Evolutionary conservation across 2,113 vertebrate species (phyloP).

Genomic region (Perca fluviatilis): DNA sequence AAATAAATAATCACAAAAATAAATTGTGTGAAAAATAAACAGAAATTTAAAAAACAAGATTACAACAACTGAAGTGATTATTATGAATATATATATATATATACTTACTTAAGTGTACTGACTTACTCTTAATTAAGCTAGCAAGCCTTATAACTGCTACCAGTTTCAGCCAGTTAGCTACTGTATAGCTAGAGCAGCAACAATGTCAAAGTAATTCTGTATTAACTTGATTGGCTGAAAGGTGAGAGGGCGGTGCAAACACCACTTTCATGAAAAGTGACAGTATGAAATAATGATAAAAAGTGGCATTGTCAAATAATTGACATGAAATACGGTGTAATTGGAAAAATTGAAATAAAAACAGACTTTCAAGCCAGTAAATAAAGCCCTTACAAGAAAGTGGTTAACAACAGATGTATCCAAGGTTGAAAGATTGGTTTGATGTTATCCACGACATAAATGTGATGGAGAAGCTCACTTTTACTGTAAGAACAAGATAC

Average conservation of each 20-base stretch:
- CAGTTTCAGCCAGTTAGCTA: not conserved
- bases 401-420: no score
- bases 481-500: no score
- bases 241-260: no score
- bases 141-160: not conserved
- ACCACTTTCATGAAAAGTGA: not conserved
- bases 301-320: not conserved
- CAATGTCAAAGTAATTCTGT: not conserved
- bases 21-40: not conserved
- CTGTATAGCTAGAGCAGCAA: not conserved
- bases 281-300: not conserved
- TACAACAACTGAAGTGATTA: not conserved
- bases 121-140: not conserved
- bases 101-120: no score
- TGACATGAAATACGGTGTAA: not conserved
- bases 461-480: no score
- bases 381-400: no score
- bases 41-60: not conserved
- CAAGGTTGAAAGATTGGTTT: no score
- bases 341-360: no score
- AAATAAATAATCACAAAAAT: not conserved
- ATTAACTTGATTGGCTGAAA: not conserved
- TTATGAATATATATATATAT: no score
- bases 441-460: no score
- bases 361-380: no score